Evolutionary conservation across 53 echinoderm and acorn worm species (phyloP).

Genomic region (Arbacia lixula): DNA sequence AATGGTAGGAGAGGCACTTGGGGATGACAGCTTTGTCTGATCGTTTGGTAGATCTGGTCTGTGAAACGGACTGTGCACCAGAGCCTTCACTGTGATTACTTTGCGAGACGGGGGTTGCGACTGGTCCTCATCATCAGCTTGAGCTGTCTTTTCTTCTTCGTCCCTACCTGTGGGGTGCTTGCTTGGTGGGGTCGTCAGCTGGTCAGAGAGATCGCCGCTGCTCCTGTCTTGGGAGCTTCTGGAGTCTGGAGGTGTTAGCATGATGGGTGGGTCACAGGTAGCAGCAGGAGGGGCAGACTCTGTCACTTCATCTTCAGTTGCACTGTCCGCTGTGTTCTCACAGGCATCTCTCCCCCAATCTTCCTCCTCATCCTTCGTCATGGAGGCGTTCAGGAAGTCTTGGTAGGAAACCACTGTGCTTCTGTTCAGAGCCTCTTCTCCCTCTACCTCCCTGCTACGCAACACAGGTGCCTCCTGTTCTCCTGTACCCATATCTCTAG

Average conservation of each 20-base stretch:
- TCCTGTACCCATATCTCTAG: neutral
- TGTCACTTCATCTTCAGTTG: neutral
- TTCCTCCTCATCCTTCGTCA: constrained; percentile 34
- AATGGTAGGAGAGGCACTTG: constrained; percentile 2
- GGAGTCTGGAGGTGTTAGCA: constrained; percentile 38
- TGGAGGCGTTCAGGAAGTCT: constrained; percentile 72
- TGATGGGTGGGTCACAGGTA: neutral
- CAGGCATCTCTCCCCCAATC: constrained; percentile 1
- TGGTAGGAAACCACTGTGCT: constrained; percentile 66
- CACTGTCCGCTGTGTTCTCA: neutral
- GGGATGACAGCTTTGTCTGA: neutral
- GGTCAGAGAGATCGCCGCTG: neutral
- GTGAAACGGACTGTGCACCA: constrained; percentile 62
- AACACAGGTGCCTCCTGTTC: constrained; percentile 10
- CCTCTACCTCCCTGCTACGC: neutral
- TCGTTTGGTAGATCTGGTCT: neutral
- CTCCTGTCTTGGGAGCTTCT: constrained; percentile 23
- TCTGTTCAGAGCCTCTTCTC: constrained; percentile 5
- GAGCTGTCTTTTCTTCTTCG: neutral
- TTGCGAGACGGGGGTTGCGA: constrained; percentile 27
- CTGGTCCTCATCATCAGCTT: neutral
- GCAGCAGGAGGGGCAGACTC: neutral
- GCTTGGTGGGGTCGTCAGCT: constrained; percentile 2
- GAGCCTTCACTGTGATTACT: constrained; percentile 63
- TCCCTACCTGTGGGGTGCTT: neutral